Evolutionary conservation across 2,797 vertebrate species (phyloP).

Genomic region (Anabacerthia variegaticeps): DNA sequence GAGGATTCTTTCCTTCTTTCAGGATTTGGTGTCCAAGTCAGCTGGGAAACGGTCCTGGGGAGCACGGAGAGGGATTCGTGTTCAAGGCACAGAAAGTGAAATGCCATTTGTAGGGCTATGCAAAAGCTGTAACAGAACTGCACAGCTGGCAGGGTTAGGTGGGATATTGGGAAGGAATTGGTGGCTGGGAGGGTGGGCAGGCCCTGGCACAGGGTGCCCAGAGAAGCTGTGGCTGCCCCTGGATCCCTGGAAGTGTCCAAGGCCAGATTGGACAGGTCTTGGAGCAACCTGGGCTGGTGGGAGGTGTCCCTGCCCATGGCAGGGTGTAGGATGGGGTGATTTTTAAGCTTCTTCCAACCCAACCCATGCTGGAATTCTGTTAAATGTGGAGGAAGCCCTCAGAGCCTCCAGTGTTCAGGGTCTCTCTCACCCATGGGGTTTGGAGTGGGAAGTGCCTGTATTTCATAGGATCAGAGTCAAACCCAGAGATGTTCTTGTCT

Average conservation of each 20-base stretch:
- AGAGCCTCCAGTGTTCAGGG: background rate
- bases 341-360: background rate
- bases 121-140: background rate
- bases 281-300: rapidly evolving
- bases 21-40: rapidly evolving
- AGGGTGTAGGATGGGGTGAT: background rate
- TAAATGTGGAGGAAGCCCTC: background rate
- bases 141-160: background rate
- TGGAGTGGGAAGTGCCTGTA: background rate
- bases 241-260: background rate
- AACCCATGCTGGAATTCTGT: background rate
- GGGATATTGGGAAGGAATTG: background rate
- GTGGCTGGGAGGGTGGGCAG: rapidly evolving
- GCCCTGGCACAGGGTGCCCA: rapidly evolving
- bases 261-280: rapidly evolving
- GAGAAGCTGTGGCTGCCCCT: background rate
- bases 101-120: rapidly evolving
- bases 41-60: background rate
- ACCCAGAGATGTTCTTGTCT: background rate
- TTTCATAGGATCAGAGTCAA: background rate
- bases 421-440: rapidly evolving
- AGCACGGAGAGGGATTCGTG: rapidly evolving
- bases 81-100: background rate
- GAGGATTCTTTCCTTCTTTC: background rate
- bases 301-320: background rate